Evolutionary conservation across 2,113 vertebrate genomes (phyloP).

Genomic region (Hiodon tergisus): DNA sequence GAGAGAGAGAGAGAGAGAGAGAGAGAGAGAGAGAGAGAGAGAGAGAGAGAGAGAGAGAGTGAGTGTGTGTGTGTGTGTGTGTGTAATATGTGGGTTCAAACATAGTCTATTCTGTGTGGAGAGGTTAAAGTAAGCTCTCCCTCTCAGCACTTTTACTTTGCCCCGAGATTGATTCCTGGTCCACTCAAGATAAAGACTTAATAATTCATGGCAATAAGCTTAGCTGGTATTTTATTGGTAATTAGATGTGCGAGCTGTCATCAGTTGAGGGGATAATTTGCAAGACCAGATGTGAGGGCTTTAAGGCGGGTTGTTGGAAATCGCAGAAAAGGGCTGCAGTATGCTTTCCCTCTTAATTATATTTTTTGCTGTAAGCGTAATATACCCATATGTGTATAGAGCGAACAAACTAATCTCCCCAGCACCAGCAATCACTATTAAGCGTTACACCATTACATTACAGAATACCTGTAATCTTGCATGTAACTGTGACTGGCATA

Average conservation of each 20-base stretch:
- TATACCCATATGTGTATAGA: conserved; percentile 54
- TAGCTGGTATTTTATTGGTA: conserved; percentile 81
- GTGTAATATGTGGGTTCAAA: conserved; percentile 36
- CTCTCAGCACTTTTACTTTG: conserved; percentile 62
- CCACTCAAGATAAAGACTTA: conserved; percentile 74
- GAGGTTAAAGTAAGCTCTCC: conserved; percentile 44
- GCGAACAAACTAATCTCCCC: conserved; percentile 51
- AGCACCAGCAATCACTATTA: conserved; percentile 36
- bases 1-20: too few species aligned
- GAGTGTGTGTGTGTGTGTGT: background rate
- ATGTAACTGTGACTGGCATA: background rate
- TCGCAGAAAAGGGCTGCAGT: conserved; percentile 48
- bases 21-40: too few species aligned
- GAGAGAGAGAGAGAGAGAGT: too few species aligned
- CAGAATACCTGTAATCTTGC: conserved; percentile 19
- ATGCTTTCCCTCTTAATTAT: conserved; percentile 62
- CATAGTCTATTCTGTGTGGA: conserved; percentile 31
- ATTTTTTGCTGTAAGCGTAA: conserved; percentile 63
- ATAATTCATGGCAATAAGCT: conserved; percentile 86
- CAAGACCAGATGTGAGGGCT: conserved; percentile 74
- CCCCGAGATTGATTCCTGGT: conserved; percentile 64
- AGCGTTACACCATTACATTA: conserved; percentile 35
- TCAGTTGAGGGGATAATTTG: conserved; percentile 67
- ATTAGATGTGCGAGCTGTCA: conserved; percentile 74
- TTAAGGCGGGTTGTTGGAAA: conserved; percentile 66